These are phyloP conservation scores for Mystacides longicornis DNA, from an alignment of 2,888 invertebrate genomes.

Conservation along the genomic window DNA sequence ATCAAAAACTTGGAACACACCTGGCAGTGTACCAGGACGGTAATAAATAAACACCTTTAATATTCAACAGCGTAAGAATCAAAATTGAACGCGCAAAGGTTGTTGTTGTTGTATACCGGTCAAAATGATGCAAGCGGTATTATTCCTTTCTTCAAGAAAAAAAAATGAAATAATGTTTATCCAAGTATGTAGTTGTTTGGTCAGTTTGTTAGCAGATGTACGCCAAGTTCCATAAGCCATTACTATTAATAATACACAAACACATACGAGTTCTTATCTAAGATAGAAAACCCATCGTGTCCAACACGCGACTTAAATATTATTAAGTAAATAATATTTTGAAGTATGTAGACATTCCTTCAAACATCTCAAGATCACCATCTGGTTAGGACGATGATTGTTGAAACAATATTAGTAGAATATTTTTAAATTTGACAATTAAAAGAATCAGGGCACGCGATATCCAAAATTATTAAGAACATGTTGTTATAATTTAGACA, in stretches of 20 bases:
- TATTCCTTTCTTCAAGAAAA: conserved; percentile 11
- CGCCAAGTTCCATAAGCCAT: no score
- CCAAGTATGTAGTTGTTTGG: conserved; percentile 18
- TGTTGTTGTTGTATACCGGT: neutral
- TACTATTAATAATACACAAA: no score
- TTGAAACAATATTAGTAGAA: no score
- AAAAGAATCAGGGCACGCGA: no score
- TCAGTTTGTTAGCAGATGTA: conserved; percentile 22
- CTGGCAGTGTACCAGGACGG: conserved; percentile 7
- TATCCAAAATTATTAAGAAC: no score
- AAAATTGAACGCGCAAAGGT: neutral
- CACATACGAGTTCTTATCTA: conserved; percentile 17
- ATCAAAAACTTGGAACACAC: conserved; percentile 8
- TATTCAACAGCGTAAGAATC: neutral
- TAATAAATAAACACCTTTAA: neutral
- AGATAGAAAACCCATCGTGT: conserved; percentile 8
- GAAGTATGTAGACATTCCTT: no score
- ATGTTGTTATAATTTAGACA: no score
- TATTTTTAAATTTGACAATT: no score
- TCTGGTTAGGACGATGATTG: no score
- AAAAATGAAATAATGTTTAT: conserved; percentile 16
- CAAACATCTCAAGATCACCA: no score
- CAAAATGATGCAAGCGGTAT: conserved; percentile 17
- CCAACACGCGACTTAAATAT: conserved; percentile 14
- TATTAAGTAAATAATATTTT: no score